phyloP scores from a whole-genome alignment of 1,140 invertebrate genomes.

The Calephelis virginiensis region DNA sequence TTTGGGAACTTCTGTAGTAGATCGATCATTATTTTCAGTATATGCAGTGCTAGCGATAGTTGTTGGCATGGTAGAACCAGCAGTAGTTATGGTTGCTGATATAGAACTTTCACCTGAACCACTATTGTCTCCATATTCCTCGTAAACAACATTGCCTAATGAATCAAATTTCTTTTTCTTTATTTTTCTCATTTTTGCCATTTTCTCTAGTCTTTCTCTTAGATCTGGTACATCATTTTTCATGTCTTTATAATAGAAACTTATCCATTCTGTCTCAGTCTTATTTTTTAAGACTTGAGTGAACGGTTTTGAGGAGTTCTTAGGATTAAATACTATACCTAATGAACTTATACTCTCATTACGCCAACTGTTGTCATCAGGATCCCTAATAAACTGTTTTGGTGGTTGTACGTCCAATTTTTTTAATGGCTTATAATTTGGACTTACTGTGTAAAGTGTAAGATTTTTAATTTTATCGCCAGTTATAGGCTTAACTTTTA shows the following conservation, averaged over 20 bases:
- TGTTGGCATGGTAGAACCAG: not conserved
- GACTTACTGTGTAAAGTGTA: constrained; percentile 49
- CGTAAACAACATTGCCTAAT: constrained; percentile 52
- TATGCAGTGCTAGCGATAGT: constrained; percentile 14
- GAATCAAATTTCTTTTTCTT: constrained; percentile 62
- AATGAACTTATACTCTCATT: constrained; percentile 68
- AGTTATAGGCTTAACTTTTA: constrained; percentile 49
- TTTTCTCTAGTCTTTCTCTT: constrained; percentile 61
- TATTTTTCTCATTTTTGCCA: constrained; percentile 61
- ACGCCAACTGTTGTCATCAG: constrained; percentile 71
- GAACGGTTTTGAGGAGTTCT: constrained; percentile 66
- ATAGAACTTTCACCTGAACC: constrained; percentile 40
- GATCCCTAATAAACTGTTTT: constrained; percentile 58
- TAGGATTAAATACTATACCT: constrained; percentile 71
- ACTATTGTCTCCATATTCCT: constrained; percentile 58
- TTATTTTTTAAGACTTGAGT: constrained; percentile 70
- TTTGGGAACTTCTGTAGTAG: constrained; percentile 12
- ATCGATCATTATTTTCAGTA: constrained; percentile 17
- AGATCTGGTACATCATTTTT: constrained; percentile 57
- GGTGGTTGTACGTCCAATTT: constrained; percentile 62
- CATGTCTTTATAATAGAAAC: constrained; percentile 44
- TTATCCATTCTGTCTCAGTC: constrained; percentile 60
- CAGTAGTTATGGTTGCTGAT: constrained; percentile 16
- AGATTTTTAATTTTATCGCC: constrained; percentile 43
- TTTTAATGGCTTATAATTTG: constrained; percentile 65